phyloP scores from a whole-genome alignment of 2,113 vertebrate genomes.

The Tapirus terrestris region DNA sequence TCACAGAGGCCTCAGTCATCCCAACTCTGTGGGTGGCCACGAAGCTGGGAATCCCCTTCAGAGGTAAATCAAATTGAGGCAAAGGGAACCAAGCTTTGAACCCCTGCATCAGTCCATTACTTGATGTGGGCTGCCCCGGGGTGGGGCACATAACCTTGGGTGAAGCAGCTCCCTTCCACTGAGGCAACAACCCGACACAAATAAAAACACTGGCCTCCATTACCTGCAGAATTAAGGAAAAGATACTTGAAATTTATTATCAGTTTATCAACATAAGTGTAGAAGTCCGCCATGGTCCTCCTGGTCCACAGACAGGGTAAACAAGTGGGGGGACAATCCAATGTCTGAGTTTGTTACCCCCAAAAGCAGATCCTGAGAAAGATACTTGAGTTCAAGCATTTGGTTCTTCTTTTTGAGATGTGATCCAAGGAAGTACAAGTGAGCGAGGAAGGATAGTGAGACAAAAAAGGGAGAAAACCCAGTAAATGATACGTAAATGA shows the following conservation, averaged over 20 bases:
- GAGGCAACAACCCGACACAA: background rate
- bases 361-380: constrained; percentile 1
- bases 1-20: background rate
- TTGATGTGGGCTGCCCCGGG: background rate
- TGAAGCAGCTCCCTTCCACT: background rate
- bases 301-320: background rate
- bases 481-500: background rate
- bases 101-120: background rate
- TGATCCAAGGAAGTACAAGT: background rate
- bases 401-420: background rate
- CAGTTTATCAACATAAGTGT: background rate
- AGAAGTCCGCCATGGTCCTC: background rate
- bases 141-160: background rate
- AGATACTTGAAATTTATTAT: background rate
- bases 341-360: background rate
- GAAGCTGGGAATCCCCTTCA: background rate
- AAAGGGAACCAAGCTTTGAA: background rate
- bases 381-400: background rate
- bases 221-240: background rate
- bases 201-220: background rate
- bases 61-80: background rate
- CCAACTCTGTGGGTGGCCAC: background rate
- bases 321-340: background rate
- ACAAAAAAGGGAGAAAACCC: background rate
- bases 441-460: background rate